Evolutionary conservation across 2,797 vertebrate species (phyloP), one percentile per base, ranked within the genome.

Genomic region (Bradypus variegatus): DNA sequence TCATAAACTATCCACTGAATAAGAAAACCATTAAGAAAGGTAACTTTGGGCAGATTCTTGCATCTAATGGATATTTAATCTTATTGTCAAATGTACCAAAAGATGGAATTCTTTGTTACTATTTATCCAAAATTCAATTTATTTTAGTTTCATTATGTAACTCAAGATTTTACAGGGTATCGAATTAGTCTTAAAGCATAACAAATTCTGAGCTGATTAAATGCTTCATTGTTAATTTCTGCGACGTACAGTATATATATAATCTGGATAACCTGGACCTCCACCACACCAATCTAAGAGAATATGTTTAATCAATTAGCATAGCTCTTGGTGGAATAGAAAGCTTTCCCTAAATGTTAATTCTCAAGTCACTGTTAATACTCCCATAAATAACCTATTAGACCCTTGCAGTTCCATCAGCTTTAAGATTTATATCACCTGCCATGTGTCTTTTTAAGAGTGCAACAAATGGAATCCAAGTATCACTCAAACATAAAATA

Each of bases 81-180:
- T 91, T 72, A 70, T 1, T 81, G 55, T 72, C 45, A 82, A 78
- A 86, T 23, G 27, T 72, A 89, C 73, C 87, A 70, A 87, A 88
- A 89, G 48, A 84, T 38, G 36, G 19, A 70, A 62, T 31, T 41
- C 38, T 94, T 85, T 58, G 41, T 76, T 85, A 75, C 67, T 90
- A 85, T 88, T 95, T 69, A 87, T 41, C 33, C 65, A 76, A 90
- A 75, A 80, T 38, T 86, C 55, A 62, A 67, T 45, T 67, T 78
- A 83, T 73, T 90, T 83, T 55, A 76, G 62, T 82, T 91, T 60
- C 45, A 91, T 90, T 92, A 86, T 50, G 13, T 79, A 95, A 90
- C 33, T 92, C 88, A 70, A 80, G 73, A 94, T 83, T 83, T 87
- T 70, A 89, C 27, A 83, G 23, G 64, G 38, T 65, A 88, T 0